Base-by-base conservation (phyloP, 2,113 vertebrate genomes). In the Nematolebias whitei region DNA sequence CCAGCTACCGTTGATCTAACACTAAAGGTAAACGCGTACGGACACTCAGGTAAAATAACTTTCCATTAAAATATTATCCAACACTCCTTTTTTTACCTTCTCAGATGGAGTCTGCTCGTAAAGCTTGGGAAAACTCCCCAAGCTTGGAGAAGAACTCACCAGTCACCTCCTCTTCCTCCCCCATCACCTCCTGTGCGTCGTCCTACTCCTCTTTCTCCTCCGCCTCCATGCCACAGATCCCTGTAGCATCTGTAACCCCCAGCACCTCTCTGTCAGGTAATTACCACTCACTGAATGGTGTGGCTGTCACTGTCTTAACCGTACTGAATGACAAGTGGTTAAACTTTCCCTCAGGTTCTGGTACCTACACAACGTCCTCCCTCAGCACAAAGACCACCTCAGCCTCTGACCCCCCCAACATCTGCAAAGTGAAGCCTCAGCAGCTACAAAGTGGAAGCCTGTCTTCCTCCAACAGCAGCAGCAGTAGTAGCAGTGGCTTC, bases 111-210 rank as follows among this genome's bases (percentile, higher is more conserved):
- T 99, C 97, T 2, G 98, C 98, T 13, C 95, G 97, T 13, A 99
- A 99, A 84, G 98, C 98, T 0, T 99, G 98, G 98, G 98, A 99
- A 85, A 99, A 99, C 90, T 99, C 98, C 9, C 98, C 96, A 1
- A 98, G 92, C 62, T 88, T 98, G 71, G 98, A 99, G 76, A 99
- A 98, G 78, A 95, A 89, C 39, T 96, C 96, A 0, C 96, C 97
- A 0, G 96, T 95, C 74, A 95, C 96, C 6, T 94, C 97, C 2
- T 89, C 96, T 15, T 95, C 96, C 0, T 95, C 97, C 77, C 95
- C 96, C 11, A 95, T 96, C 75, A 92, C 92, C 35, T 93, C 95
- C 5, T 91, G 90, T 84, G 87, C 89, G 51, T 93, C 93, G 12
- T 95, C 92, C 8, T 99, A 97, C 87, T 98, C 79, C 67, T 97